These are phyloP conservation scores for Galeopsomyia nigrocyanea DNA, from an alignment of 2,888 invertebrate genomes.

Conservation along the genomic window DNA sequence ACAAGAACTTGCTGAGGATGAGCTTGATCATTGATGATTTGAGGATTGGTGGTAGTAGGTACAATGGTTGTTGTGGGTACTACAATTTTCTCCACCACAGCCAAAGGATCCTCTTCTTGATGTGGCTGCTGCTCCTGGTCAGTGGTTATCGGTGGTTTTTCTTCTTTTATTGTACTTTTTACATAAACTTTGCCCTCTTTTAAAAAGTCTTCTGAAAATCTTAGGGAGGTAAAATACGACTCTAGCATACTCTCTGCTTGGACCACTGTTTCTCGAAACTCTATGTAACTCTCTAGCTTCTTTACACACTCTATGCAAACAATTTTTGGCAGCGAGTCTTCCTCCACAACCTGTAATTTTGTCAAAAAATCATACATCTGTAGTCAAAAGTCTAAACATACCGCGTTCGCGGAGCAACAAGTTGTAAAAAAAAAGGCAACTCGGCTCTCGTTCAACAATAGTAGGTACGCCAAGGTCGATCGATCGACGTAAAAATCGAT, in stretches of 20 bases:
- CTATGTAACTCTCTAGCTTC: conserved; percentile 74
- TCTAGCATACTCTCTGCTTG: conserved; percentile 78
- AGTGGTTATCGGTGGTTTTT: conserved; percentile 54
- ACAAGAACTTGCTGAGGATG: conserved; percentile 65
- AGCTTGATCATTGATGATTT: conserved; percentile 55
- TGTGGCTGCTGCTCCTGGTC: conserved; percentile 50
- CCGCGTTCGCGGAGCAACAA: conserved; percentile 16
- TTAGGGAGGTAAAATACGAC: conserved; percentile 75
- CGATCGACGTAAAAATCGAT: too few species aligned
- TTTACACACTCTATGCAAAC: conserved; percentile 76
- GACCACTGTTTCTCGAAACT: conserved; percentile 76
- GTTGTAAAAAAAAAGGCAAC: conserved; percentile 14
- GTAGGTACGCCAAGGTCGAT: too few species aligned
- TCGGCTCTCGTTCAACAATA: too few species aligned
- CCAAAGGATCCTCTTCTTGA: conserved; percentile 58
- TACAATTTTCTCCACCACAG: conserved; percentile 56
- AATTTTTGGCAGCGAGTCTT: conserved; percentile 79
- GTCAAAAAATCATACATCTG: conserved; percentile 4
- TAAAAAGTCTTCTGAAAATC: conserved; percentile 75
- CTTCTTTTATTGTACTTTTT: conserved; percentile 62
- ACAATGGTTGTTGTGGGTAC: conserved; percentile 38
- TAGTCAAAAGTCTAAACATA: too few species aligned
- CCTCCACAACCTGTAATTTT: conserved; percentile 71
- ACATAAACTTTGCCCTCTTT: conserved; percentile 74
- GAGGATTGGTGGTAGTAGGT: conserved; percentile 45